phyloP scores from a whole-genome alignment of 2,113 vertebrate genomes.

The Eclectus roratus region DNA sequence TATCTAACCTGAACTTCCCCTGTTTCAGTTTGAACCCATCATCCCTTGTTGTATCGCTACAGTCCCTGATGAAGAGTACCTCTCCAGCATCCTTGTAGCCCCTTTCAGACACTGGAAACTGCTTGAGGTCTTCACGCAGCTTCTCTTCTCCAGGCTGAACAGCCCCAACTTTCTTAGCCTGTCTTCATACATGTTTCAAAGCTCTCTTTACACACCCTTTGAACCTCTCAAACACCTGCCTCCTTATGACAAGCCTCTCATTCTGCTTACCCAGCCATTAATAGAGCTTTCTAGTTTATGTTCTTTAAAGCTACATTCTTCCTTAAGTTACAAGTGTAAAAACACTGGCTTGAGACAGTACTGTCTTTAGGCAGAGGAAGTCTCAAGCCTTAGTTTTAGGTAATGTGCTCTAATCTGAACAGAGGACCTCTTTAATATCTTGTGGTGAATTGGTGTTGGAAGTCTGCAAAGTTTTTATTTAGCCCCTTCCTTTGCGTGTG shows the following conservation, averaged over 20 bases:
- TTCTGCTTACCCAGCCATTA: not conserved
- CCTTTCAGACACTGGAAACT: not conserved
- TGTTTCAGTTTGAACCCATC: not conserved
- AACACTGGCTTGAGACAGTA: not conserved
- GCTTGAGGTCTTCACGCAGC: not conserved
- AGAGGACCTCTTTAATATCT: not conserved
- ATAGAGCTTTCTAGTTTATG: not conserved
- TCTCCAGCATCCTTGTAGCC: not conserved
- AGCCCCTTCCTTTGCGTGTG: not conserved
- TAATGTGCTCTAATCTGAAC: rapidly evolving
- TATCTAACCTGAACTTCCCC: not conserved
- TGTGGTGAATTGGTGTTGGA: not conserved
- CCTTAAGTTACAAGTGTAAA: not conserved
- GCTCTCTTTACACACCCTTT: not conserved
- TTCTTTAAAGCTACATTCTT: not conserved
- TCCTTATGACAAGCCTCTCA: not conserved
- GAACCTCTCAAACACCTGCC: not conserved
- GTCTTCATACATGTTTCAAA: not conserved
- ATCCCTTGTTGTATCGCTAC: not conserved
- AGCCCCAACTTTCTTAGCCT: not conserved
- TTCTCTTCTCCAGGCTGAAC: not conserved
- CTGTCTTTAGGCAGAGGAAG: not conserved
- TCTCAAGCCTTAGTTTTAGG: not conserved
- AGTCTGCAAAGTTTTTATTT: not conserved
- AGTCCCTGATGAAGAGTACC: not conserved